phyloP scores from a whole-genome alignment of 1,140 invertebrate species.

The Spodoptera frugiperda region DNA sequence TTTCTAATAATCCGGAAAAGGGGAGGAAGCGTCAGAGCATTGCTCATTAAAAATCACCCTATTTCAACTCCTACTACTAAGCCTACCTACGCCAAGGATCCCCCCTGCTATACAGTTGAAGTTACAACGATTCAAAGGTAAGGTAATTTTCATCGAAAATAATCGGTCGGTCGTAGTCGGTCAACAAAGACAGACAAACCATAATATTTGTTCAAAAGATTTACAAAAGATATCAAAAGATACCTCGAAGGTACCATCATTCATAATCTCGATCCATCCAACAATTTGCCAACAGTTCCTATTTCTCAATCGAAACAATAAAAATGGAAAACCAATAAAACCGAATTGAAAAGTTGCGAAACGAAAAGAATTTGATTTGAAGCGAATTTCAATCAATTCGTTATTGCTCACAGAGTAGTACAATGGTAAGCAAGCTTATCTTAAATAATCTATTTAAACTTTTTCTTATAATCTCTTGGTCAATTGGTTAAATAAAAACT shows the following conservation, averaged over 20 bases:
- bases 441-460: constrained; percentile 2
- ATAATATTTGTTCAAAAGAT: too few species aligned
- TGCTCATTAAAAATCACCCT: too few species aligned
- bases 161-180: too few species aligned
- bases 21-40: too few species aligned
- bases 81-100: too few species aligned
- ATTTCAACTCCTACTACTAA: too few species aligned
- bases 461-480: constrained; percentile 1
- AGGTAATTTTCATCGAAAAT: too few species aligned
- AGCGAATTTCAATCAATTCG: constrained; percentile 66
- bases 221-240: background rate
- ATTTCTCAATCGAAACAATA: constrained; percentile 64
- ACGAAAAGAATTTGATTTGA: constrained; percentile 71
- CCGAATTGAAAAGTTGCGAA: constrained; percentile 70
- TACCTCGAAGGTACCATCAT: background rate
- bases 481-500: too few species aligned
- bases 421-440: constrained; percentile 41
- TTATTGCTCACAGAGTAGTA: constrained; percentile 53
- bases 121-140: too few species aligned
- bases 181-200: too few species aligned
- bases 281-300: constrained; percentile 38
- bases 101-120: too few species aligned
- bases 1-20: too few species aligned
- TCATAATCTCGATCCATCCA: constrained; percentile 1
- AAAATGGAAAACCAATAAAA: constrained; percentile 75